Conservation (phyloP, 2,797 vertebrate species). For the Naso thynnoides region DNA sequence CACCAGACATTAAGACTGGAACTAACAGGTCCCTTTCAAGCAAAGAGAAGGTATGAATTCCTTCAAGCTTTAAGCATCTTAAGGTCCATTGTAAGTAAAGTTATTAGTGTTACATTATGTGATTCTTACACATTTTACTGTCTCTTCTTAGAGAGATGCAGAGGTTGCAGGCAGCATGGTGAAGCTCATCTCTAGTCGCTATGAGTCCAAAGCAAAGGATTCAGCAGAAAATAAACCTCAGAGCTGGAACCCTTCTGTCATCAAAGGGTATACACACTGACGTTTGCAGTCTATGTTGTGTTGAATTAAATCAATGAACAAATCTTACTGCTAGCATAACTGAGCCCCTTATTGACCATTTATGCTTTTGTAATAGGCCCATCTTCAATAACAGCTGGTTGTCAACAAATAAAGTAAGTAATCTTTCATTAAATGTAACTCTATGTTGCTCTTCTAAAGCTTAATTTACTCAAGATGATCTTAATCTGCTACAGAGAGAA, state of each 20-base stretch:
- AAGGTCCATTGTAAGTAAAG: background rate
- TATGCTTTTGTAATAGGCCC: conserved; percentile 56
- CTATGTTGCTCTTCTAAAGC: background rate
- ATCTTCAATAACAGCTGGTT: conserved; percentile 68
- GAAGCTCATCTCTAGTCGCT: conserved; percentile 80
- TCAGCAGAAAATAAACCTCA: conserved; percentile 4
- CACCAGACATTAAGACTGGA: conserved; percentile 14
- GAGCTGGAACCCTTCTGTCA: conserved; percentile 27
- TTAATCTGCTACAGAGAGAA: conserved; percentile 59
- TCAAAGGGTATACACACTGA: conserved; percentile 64
- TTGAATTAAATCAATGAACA: background rate
- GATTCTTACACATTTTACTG: background rate
- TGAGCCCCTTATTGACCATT: background rate
- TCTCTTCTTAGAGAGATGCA: conserved; percentile 62
- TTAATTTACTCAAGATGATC: conserved; percentile 27
- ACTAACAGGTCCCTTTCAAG: conserved; percentile 22
- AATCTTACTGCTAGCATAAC: background rate
- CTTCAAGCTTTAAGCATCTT: background rate
- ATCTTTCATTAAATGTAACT: background rate
- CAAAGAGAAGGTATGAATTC: conserved; percentile 71
- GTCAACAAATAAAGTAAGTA: conserved; percentile 69
- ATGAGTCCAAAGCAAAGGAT: conserved; percentile 55
- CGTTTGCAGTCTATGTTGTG: background rate
- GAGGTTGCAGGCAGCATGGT: conserved; percentile 74
- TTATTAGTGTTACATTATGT: background rate